Conservation (phyloP, 2,888 invertebrate genomes). For the Cephus pygmeus region DNA sequence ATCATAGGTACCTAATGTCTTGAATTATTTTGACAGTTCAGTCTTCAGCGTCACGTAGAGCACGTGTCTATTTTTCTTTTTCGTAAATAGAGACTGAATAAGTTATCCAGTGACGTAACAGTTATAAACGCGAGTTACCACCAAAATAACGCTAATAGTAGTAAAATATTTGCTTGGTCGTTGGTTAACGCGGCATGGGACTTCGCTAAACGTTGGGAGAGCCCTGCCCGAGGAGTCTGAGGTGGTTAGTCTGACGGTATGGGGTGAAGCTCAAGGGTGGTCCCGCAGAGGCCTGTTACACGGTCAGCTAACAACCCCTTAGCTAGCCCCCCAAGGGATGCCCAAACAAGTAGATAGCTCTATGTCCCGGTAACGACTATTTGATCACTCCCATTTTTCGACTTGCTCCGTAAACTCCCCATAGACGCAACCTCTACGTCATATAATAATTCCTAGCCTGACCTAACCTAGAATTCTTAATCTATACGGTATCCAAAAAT, state of each 20-base stretch:
- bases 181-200: slow-evolving; percentile 15
- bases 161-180: slow-evolving; percentile 35
- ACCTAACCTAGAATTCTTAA: no score
- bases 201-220: slow-evolving; percentile 26
- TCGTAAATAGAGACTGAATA: no score
- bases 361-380: slow-evolving; percentile 49
- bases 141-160: slow-evolving; percentile 30
- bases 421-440: no score
- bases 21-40: no score
- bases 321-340: slow-evolving; percentile 45
- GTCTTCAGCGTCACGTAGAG: no score
- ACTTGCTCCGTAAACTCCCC: neutral
- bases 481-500: no score
- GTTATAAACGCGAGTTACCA: neutral
- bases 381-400: slow-evolving; percentile 47
- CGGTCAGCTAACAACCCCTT: slow-evolving; percentile 61
- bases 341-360: slow-evolving; percentile 45
- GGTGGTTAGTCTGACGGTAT: slow-evolving; percentile 9
- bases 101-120: no score
- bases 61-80: no score
- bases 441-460: no score
- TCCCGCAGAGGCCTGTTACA: slow-evolving; percentile 59
- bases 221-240: slow-evolving; percentile 7
- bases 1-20: no score
- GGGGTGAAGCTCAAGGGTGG: slow-evolving; percentile 26